Evolutionary conservation across 2,113 vertebrate genomes (phyloP), one percentile per base, ranked within the genome.

Genomic region (Nettapus auritus): DNA sequence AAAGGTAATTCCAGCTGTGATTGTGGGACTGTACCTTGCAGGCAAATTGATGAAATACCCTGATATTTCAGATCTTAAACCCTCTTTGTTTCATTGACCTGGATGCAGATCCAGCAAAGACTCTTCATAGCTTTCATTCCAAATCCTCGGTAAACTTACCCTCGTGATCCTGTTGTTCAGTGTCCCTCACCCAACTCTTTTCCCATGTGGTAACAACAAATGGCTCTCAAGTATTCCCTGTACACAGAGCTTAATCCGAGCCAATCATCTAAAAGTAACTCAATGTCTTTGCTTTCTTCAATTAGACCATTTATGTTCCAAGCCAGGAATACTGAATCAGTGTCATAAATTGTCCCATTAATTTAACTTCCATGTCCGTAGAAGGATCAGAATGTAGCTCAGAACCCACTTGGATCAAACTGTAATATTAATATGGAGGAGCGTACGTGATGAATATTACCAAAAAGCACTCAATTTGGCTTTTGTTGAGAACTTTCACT

Each of bases 401-500:
- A 90, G 66, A 82, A 13, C 8, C 9, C 50, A 5, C 14, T 52
- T 52, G 63, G 71, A 70, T 82, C 69, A 21, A 36, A 85, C 4
- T 17, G 18, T 31, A 76, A 53, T 40, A 31, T 17, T 96, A 76
- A 78, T 75, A 48, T 5, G 23, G 60, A 79, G 46, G 16, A 88
- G 13, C 33, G 46, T 74, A 83, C 42, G 25, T 42, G 87, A 34
- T 28, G 33, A 90, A 82, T 74, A 90, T 78, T 74, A 93, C 69
- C 23, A 88, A 48, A 89, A 89, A 75, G 14, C 16, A 59, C 6
- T 80, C 82, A 62, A 73, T 69, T 57, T 90, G 17, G 12, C n/a
- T 94, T 97, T 90, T 91, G 52, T 57, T 93, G 28, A 94, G 38
- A 94, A 95, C 14, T 94, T 96, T 79, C 74, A 76, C 19, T 95